These are phyloP conservation scores for Aphidius gifuensis DNA, from an alignment of 1,140 invertebrate species.

Conservation along the genomic window DNA sequence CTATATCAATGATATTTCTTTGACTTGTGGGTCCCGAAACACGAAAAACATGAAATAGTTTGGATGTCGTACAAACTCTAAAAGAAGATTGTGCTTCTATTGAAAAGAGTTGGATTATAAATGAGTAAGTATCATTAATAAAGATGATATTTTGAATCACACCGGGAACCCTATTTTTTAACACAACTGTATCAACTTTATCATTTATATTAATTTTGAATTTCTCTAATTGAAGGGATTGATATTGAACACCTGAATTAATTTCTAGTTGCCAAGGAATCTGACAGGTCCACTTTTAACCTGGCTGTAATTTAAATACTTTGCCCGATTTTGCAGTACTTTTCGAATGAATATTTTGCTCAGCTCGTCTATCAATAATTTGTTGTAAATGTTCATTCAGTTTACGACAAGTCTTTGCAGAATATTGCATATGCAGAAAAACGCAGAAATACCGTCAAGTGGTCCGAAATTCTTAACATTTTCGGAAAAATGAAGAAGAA, in stretches of 20 bases:
- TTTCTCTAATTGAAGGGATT: not conserved
- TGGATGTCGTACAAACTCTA: not conserved
- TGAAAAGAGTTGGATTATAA: not conserved
- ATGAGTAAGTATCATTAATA: not conserved
- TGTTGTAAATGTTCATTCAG: slow-evolving; percentile 34
- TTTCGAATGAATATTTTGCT: slow-evolving; percentile 17
- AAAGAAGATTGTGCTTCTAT: not conserved
- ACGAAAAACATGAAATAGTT: not conserved
- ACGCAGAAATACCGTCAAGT: slow-evolving; percentile 46
- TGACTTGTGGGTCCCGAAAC: not conserved
- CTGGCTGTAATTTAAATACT: not conserved
- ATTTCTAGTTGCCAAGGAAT: not conserved
- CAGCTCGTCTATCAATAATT: slow-evolving; percentile 32
- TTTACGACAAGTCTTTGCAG: slow-evolving; percentile 37
- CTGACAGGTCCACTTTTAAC: not conserved
- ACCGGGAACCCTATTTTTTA: not conserved
- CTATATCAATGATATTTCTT: not conserved
- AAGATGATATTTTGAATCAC: not conserved
- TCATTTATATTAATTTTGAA: not conserved
- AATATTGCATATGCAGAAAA: slow-evolving; percentile 51
- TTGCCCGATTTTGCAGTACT: not conserved
- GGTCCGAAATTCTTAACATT: slow-evolving; percentile 43
- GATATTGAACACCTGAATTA: not conserved
- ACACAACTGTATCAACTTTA: not conserved
- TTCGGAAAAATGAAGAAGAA: slow-evolving; percentile 41